Evolutionary conservation across 2,888 invertebrate species (phyloP).

Genomic region (Cephalotes varians): DNA sequence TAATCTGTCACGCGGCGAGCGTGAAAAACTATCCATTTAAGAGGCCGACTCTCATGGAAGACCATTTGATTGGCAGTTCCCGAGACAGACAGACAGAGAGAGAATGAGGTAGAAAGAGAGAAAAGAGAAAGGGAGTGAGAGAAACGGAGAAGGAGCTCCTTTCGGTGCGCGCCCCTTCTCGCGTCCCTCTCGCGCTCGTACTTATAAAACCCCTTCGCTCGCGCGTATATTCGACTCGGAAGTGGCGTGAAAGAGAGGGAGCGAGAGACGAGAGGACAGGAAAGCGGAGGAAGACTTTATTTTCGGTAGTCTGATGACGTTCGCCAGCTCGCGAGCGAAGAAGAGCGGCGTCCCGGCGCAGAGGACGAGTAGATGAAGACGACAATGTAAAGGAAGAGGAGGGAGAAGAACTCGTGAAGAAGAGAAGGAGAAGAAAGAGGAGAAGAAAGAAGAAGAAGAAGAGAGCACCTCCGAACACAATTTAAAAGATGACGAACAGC

Average conservation of each 20-base stretch:
- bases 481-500: constrained; percentile 53
- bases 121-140: background rate
- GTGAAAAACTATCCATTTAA: constrained; percentile 75
- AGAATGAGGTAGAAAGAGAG: background rate
- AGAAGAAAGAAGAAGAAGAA: constrained; percentile 25
- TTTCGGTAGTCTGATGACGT: constrained; percentile 71
- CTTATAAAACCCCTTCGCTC: constrained; percentile 66
- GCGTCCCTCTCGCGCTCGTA: constrained; percentile 34
- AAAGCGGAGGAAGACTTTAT: constrained; percentile 74
- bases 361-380: constrained; percentile 32
- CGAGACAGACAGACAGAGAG: constrained; percentile 54
- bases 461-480: constrained; percentile 41
- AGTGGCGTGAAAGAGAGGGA: constrained; percentile 61
- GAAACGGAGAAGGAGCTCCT: constrained; percentile 35
- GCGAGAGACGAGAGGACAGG: constrained; percentile 58
- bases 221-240: constrained; percentile 69
- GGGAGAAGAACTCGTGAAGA: constrained; percentile 36
- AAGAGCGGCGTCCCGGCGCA: constrained; percentile 17
- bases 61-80: constrained; percentile 78
- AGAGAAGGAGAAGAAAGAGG: constrained; percentile 25
- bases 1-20: constrained; percentile 74
- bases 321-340: constrained; percentile 58
- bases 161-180: constrained; percentile 44
- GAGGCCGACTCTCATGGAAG: constrained; percentile 68
- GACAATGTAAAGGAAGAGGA: constrained; percentile 32